Evolutionary conservation across 2,888 invertebrate species (phyloP).

Genomic region (Marasmarcha lunaedactyla): DNA sequence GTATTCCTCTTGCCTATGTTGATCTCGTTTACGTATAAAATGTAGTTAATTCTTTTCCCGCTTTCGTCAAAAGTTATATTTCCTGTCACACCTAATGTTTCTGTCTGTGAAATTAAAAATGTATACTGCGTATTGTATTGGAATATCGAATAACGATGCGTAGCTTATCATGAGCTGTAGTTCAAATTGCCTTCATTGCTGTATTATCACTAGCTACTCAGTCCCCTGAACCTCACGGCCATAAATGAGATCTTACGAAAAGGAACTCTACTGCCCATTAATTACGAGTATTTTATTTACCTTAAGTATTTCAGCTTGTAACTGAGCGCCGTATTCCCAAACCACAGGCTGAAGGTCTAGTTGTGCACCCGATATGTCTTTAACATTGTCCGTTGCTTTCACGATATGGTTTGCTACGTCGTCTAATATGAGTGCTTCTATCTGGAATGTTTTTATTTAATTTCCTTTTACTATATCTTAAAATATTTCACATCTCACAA

Average conservation of each 20-base stretch:
- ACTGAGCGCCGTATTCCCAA: constrained; percentile 37
- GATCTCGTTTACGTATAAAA: constrained; percentile 75
- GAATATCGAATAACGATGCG: too few species aligned
- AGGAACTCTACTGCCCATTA: too few species aligned
- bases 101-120: constrained; percentile 70
- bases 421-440: constrained; percentile 45
- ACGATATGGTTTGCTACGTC: constrained; percentile 49
- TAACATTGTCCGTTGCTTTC: constrained; percentile 26
- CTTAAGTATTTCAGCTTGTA: constrained; percentile 43
- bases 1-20: constrained; percentile 28
- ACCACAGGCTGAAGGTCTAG: constrained; percentile 20
- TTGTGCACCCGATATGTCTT: constrained; percentile 13
- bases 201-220: too few species aligned
- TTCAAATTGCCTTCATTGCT: too few species aligned
- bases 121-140: too few species aligned
- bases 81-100: constrained; percentile 76
- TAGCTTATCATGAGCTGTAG: too few species aligned
- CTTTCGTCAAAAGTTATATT: constrained; percentile 75
- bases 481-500: too few species aligned
- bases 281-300: too few species aligned
- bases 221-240: too few species aligned
- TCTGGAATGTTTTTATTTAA: constrained; percentile 23
- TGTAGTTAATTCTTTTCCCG: constrained; percentile 77
- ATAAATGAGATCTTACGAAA: too few species aligned
- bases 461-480: too few species aligned